Conservation (phyloP, 2,888 invertebrate species). For the Calephelis perditalis region DNA sequence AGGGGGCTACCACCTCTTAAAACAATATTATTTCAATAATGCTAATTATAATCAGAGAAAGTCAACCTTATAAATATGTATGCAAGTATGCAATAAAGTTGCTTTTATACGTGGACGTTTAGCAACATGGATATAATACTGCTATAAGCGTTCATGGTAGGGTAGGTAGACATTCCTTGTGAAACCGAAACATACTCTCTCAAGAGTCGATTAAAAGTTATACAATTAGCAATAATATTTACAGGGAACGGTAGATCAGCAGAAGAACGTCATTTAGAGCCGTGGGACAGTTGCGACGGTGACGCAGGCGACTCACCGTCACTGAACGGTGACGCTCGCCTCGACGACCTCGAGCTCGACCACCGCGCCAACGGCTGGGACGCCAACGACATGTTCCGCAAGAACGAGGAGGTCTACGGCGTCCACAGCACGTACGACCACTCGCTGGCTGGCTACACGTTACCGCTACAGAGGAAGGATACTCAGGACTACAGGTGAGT, state of each 20-base stretch:
- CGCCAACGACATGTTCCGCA: slow-evolving; percentile 96
- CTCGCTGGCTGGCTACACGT: slow-evolving; percentile 93
- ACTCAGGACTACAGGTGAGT: slow-evolving; percentile 88
- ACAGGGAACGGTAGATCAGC: slow-evolving; percentile 60
- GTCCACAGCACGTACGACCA: slow-evolving; percentile 96
- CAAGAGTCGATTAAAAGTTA: too few relatives aligned
- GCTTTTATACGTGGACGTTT: too few relatives aligned
- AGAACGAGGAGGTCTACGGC: slow-evolving; percentile 93
- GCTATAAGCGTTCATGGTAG: too few relatives aligned
- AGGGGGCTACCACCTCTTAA: too few relatives aligned
- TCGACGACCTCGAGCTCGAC: slow-evolving; percentile 85
- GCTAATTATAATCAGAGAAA: too few relatives aligned
- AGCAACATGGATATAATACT: too few relatives aligned
- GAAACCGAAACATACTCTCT: too few relatives aligned
- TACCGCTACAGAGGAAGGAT: slow-evolving; percentile 90
- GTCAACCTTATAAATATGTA: too few relatives aligned
- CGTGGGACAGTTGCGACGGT: slow-evolving; percentile 87
- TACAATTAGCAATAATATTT: not conserved
- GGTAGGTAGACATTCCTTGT: too few relatives aligned
- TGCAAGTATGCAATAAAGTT: too few relatives aligned
- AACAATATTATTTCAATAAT: too few relatives aligned
- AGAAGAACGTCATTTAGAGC: slow-evolving; percentile 90
- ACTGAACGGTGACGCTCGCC: slow-evolving; percentile 78
- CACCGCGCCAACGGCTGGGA: slow-evolving; percentile 96
- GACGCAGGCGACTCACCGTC: slow-evolving; percentile 67